Evolutionary conservation across 2,888 invertebrate genomes (phyloP).

Genomic region (Lepidochitona cinerea): DNA sequence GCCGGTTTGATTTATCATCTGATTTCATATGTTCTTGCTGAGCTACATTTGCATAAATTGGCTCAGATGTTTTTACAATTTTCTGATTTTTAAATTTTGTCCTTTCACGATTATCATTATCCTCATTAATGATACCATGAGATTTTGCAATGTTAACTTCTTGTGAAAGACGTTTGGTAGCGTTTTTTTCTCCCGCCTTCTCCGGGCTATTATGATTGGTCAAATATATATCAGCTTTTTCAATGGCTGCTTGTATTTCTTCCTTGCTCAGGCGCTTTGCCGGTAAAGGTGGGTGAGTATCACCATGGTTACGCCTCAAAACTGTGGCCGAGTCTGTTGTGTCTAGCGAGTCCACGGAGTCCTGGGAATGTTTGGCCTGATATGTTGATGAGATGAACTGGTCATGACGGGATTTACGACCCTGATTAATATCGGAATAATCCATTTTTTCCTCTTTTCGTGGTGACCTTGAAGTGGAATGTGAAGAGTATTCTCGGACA

Average conservation of each 20-base stretch:
- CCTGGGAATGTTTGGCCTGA: not conserved
- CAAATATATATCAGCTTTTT: conserved; percentile 54
- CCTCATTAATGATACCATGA: not conserved
- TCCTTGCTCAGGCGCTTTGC: conserved; percentile 51
- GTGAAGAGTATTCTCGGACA: not conserved
- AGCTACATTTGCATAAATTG: conserved; percentile 35
- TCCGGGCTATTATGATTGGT: conserved; percentile 17
- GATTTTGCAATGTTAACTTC: not conserved
- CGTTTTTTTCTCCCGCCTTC: not conserved
- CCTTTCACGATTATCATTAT: conserved; percentile 21
- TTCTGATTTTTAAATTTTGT: conserved; percentile 34
- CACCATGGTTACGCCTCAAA: conserved; percentile 17
- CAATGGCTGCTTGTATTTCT: conserved; percentile 55
- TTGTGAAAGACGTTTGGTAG: not conserved
- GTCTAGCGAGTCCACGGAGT: not conserved
- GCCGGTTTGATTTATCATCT: conserved; percentile 12
- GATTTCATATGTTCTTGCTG: conserved; percentile 38
- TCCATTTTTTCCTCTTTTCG: not conserved
- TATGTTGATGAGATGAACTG: not conserved
- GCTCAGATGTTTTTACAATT: conserved; percentile 32
- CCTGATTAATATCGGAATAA: not conserved
- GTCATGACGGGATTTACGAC: not conserved
- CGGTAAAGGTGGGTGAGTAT: conserved; percentile 10
- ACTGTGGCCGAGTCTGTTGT: conserved; percentile 12
- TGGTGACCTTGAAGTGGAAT: not conserved